Conservation (phyloP, 1,140 invertebrate genomes). For the Caenorhabditis briggsae region DNA sequence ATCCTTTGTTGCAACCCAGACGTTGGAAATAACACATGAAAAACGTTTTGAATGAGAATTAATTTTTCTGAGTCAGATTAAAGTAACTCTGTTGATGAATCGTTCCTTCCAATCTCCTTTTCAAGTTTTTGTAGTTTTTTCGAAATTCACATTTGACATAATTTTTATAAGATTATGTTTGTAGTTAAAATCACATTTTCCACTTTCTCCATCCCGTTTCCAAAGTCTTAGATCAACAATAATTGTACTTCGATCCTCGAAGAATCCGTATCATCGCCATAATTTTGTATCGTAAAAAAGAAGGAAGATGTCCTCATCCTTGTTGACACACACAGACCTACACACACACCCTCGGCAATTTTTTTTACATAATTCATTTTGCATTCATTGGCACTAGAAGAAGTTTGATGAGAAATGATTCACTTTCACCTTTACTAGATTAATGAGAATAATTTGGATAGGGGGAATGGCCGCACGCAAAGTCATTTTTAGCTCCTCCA, state of each 20-base stretch:
- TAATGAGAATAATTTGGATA: constrained; percentile 33
- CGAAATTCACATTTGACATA: too few species aligned
- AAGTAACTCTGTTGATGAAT: too few species aligned
- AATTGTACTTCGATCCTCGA: neutral
- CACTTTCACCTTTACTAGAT: neutral
- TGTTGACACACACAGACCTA: constrained; percentile 3
- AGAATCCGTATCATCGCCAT: neutral
- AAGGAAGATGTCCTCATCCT: neutral
- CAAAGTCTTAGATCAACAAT: neutral
- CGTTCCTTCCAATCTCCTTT: too few species aligned
- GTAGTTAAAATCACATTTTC: too few species aligned
- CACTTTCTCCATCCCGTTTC: neutral
- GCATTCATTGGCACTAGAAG: neutral
- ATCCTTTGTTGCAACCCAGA: too few species aligned
- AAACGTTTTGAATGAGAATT: too few species aligned
- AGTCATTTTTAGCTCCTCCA: neutral
- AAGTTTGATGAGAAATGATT: constrained; percentile 6
- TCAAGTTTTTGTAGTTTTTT: too few species aligned
- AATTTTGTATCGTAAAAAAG: neutral
- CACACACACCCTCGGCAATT: neutral
- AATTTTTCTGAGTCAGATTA: too few species aligned
- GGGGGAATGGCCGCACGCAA: neutral
- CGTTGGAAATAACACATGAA: too few species aligned
- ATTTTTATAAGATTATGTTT: too few species aligned
- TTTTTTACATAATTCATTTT: constrained; percentile 36